These are phyloP conservation scores for Galaxias olidus DNA, from an alignment of 2,797 vertebrate genomes.

Conservation along the genomic window DNA sequence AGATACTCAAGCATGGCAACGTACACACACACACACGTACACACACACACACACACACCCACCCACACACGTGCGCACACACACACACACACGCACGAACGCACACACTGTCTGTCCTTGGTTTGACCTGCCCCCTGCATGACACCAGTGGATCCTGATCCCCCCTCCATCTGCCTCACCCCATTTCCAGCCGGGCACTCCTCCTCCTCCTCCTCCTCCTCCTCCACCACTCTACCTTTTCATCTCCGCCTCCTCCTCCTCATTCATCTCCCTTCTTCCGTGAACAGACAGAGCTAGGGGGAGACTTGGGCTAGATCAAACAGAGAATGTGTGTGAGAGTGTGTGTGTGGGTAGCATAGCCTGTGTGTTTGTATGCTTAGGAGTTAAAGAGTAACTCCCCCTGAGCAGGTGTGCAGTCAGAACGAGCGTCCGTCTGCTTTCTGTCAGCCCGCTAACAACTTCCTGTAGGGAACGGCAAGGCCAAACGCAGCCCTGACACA, in stretches of 20 bases:
- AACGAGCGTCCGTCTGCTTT: slow-evolving; percentile 68
- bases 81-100: slow-evolving; percentile 20
- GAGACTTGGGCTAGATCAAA: slow-evolving; percentile 41
- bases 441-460: slow-evolving; percentile 68
- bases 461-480: slow-evolving; percentile 66
- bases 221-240: slow-evolving; percentile 52
- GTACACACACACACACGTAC: neutral
- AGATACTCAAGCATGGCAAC: no score
- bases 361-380: slow-evolving; percentile 49
- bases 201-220: slow-evolving; percentile 41
- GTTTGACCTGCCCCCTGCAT: slow-evolving; percentile 46
- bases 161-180: slow-evolving; percentile 35
- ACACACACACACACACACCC: slow-evolving; percentile 9
- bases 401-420: slow-evolving; percentile 70
- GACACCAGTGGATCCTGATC: slow-evolving; percentile 36
- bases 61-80: slow-evolving; percentile 24
- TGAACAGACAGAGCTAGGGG: slow-evolving; percentile 53
- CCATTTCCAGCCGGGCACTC: slow-evolving; percentile 47
- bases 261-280: slow-evolving; percentile 57
- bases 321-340: slow-evolving; percentile 16
- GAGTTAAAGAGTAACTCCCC: slow-evolving; percentile 75
- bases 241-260: slow-evolving; percentile 52
- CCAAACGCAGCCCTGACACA: slow-evolving; percentile 62
- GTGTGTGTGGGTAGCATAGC: neutral
- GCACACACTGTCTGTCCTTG: slow-evolving; percentile 13